A percentile compares a stretch with the other conserved stretches of the same genome.
These are phyloP conservation scores for Drosophila melanosoma DNA, from an alignment of 2,888 invertebrate species.

Conservation along the genomic window DNA sequence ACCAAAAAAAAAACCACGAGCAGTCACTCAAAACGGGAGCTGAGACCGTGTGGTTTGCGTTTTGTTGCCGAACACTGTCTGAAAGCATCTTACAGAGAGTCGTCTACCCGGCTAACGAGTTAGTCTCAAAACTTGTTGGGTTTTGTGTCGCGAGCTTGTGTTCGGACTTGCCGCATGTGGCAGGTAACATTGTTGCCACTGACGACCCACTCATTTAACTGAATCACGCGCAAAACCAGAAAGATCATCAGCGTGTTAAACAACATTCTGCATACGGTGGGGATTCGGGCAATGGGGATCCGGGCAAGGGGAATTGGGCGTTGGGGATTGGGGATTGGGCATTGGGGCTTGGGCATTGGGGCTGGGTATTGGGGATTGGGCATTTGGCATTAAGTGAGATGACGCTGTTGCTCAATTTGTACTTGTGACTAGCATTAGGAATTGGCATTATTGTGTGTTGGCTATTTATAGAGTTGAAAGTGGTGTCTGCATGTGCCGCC, in stretches of 20 bases:
- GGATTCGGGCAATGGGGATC: neutral
- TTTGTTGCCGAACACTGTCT: slow-evolving; percentile 37
- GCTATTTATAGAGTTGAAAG: neutral
- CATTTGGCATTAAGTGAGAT: slow-evolving; percentile 4
- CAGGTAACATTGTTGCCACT: slow-evolving; percentile 43
- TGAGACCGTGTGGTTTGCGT: slow-evolving; percentile 14
- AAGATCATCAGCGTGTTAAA: slow-evolving; percentile 2
- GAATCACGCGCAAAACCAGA: slow-evolving; percentile 15
- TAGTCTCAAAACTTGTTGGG: slow-evolving; percentile 20
- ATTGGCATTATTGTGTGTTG: neutral
- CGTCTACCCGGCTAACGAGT: slow-evolving; percentile 28
- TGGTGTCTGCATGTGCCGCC: neutral
- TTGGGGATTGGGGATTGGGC: neutral
- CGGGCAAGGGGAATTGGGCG: neutral
- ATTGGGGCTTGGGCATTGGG: neutral
- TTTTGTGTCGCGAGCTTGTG: slow-evolving; percentile 5
- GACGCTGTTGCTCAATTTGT: slow-evolving; percentile 20
- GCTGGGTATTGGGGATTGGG: neutral
- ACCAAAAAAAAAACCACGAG: neutral
- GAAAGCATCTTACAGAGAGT: slow-evolving; percentile 18
- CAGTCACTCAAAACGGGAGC: slow-evolving; percentile 42
- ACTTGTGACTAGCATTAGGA: neutral
- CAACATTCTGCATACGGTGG: neutral
- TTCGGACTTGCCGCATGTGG: slow-evolving; percentile 4
- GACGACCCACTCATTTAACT: slow-evolving; percentile 29